A percentile compares a stretch with the other conserved stretches of the same genome.
Evolutionary conservation across 2,888 invertebrate species (phyloP).

Genomic region (Polydrusus pterygomalis): DNA sequence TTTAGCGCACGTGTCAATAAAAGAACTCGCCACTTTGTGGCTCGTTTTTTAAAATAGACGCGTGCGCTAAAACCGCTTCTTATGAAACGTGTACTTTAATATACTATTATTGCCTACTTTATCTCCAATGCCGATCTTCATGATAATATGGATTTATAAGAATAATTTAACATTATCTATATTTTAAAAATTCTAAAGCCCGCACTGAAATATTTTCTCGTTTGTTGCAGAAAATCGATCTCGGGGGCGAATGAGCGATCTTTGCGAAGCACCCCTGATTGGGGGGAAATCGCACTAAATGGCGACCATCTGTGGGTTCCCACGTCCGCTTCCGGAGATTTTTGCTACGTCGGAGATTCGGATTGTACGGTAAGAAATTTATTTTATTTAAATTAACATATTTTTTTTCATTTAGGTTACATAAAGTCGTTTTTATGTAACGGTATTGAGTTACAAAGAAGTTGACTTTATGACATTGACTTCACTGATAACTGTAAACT

Average conservation of each 20-base stretch:
- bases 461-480: too few relatives aligned
- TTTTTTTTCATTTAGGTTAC: too few relatives aligned
- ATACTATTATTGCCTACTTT: too few relatives aligned
- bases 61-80: too few relatives aligned
- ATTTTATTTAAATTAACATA: background rate
- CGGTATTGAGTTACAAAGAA: background rate
- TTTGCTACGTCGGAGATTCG: slow-evolving; percentile 92
- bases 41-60: too few relatives aligned
- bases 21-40: too few relatives aligned
- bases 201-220: slow-evolving; percentile 16
- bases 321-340: slow-evolving; percentile 93
- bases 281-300: slow-evolving; percentile 90
- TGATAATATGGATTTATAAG: too few relatives aligned
- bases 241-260: slow-evolving; percentile 73
- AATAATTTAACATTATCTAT: too few relatives aligned
- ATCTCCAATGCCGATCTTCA: too few relatives aligned
- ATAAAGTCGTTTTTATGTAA: background rate
- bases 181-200: background rate
- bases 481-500: too few relatives aligned
- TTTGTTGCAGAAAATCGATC: slow-evolving; percentile 72
- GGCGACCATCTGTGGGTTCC: slow-evolving; percentile 96
- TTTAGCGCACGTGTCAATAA: too few relatives aligned
- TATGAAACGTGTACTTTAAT: too few relatives aligned
- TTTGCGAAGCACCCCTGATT: slow-evolving; percentile 88
- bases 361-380: slow-evolving; percentile 85